Base-by-base conservation (phyloP, 2,888 invertebrate genomes). In the Apotomis capreana region DNA sequence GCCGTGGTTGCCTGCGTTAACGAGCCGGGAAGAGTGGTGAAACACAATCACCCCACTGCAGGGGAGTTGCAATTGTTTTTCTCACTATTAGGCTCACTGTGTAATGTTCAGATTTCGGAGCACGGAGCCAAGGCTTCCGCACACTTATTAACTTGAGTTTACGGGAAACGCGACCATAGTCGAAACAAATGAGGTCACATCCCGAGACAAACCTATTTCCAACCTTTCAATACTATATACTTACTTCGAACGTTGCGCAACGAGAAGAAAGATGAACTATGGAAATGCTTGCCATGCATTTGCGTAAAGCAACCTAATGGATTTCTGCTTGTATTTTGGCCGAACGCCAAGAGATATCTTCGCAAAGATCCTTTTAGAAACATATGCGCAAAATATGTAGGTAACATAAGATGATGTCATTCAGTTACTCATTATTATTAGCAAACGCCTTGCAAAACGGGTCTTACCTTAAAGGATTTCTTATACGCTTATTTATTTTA, bases 1-100 rank as follows among this genome's bases (percentile, higher is more conserved):
- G 91, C 83, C 90, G 84, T 78, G 82, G 81, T 68, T 72, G 62
- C 79, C 82, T 79, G 87, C 89, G 88, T 90, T 92, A 92, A 91
- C 87, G 89, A 91, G 88, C 84, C 78, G 86, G 84, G 84, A 84
- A 79, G 81, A 85, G 81, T 80, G 81, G 80, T 81, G 82, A 80
- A 86, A 85, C 78, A 75, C 72, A 72, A 75, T 75, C 71, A 72
- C 64, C 62, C 49, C 61, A 62, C 52, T 75, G 73, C 77, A 72
- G 76, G 75, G 73, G 70, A 64, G 70, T 59, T 62, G 74, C 77
- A 74, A 76, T 76, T 81, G 80, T 78, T 73, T 76, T 78, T 72
- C 79, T 75, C 78, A 26, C 2, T n/a, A n/a, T n/a, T 76, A 80
- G 78, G 82, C 79, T 78, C 78, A 75, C 78, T 78, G 75, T 81